Evolutionary conservation across 2,888 invertebrate species (phyloP).

Genomic region (Lepidochrysops patricia): DNA sequence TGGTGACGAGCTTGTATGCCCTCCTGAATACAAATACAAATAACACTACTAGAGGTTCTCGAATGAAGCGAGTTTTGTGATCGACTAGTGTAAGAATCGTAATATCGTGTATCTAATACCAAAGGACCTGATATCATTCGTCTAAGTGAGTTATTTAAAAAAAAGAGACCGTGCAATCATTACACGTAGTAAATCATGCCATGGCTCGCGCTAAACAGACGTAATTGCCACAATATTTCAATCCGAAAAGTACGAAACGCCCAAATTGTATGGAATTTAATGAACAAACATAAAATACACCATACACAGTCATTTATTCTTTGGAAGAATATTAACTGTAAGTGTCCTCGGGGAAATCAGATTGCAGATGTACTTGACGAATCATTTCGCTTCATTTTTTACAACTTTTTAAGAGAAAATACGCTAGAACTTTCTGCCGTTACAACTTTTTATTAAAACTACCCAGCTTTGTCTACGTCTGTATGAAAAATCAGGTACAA

Average conservation of each 20-base stretch:
- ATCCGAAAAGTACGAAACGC: background rate
- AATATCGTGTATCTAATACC: too few relatives aligned
- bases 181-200: too few relatives aligned
- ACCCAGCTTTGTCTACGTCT: background rate
- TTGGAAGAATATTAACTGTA: constrained; percentile 41
- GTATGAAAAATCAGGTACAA: too few relatives aligned
- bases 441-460: background rate
- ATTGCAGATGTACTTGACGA: constrained; percentile 35
- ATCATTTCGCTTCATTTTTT: constrained; percentile 12
- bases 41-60: background rate
- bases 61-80: background rate
- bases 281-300: background rate
- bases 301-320: constrained; percentile 14
- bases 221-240: background rate
- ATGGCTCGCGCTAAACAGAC: background rate
- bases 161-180: too few relatives aligned
- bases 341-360: constrained; percentile 49
- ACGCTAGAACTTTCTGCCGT: background rate
- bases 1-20: constrained; percentile 13
- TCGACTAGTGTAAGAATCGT: too few relatives aligned
- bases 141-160: background rate
- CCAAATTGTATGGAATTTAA: background rate
- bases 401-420: background rate
- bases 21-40: constrained; percentile 15
- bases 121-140: too few relatives aligned